Base-by-base conservation (phyloP, 2,888 invertebrate species). In the Chrysolina oricalcia region DNA sequence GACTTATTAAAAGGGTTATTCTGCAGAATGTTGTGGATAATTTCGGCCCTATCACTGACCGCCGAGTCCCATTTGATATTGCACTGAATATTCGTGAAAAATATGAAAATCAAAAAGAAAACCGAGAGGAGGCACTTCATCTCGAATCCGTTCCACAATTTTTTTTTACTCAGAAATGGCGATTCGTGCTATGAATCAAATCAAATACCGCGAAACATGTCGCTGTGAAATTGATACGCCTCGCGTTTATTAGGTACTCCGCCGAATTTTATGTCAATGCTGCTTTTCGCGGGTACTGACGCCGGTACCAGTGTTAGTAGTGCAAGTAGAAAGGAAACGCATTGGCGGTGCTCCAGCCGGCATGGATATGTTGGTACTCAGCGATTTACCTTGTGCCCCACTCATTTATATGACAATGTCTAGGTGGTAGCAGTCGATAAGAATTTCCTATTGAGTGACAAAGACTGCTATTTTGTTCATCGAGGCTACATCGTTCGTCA, bases 331-430 rank as follows among this genome's bases (percentile, higher is more conserved):
- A 63, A 27, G 40, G 63, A 3, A 40, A 15, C 9, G 35, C 40
- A 62, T 35, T 15, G 63, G 41, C 6, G 19, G 19, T 46, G 66
- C 66, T 48, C 48, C 13, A 23, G 43, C 13, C 15, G 23, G 11
- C 17, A 17, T 40, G n/a, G 50, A 67, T 63, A 35, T 13, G 9
- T 35, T 67, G 67, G 50, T 50, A 50, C 50, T 50, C 35, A n/a
- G 19, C 40, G 27, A 27, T 50, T 68, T 68, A 53, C 53, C 68
- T 53, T 40, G 53, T 40, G 56, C 68, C 68, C 68, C 68, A 68
- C 68, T 59, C 8, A 17, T n/a, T 27, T 27, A 35, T 59, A n/a
- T n/a, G 27, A 56, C 46, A 46, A 8, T 59, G 23, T 59, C 23
- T 27, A 13, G 35, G 23, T 8, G 23, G 59, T 59, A 53, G 53